Base-by-base conservation (phyloP, 2,888 invertebrate genomes). In the Nowickia ferox region DNA sequence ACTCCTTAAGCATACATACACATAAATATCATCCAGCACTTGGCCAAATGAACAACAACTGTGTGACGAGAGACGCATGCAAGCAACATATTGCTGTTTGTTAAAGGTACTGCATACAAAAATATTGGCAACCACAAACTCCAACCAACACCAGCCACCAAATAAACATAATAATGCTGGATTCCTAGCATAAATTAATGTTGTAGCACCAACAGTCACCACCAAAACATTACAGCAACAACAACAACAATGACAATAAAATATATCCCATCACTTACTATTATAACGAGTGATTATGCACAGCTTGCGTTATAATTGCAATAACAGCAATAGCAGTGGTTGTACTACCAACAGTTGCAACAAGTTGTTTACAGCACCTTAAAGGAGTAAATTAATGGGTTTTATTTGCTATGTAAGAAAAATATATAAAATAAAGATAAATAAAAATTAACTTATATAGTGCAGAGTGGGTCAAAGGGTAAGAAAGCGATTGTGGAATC, bases 211-310 rank as follows among this genome's bases (percentile, higher is more conserved):
- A 76, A 76, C 46, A 69, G 46, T 30, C 40, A 30, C 42, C n/a
- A 48, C 72, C 55, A 46, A 55, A 79, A 22, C 5, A 69, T 30
- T 19, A 30, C 74, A 59, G 61, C 55, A 53, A 55, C 61, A 61
- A 13, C 57, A 72, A 30, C 30, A 65, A 4, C 42, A 63, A n/a
- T 2, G 22, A 17, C 17, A 79, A 57, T 48, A 57, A 85, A 78
- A 72, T 59, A 83, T 80, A 80, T 68, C 65, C 83, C 76, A 80
- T 83, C 79, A 76, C 83, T 76, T 83, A 76, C 72, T 80, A 83
- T 80, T 83, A 86, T 83, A 83, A 85, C 81, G 72, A 85, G 68
- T 81, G 84, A 85, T 81, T 81, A 81, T 85, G 66, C 78, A 74
- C 53, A 86, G 48, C 82, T 79, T 75, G 75, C 79, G 79, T 76